phyloP scores from a whole-genome alignment of 2,888 invertebrate species.

The Galerucella pusilla region DNA sequence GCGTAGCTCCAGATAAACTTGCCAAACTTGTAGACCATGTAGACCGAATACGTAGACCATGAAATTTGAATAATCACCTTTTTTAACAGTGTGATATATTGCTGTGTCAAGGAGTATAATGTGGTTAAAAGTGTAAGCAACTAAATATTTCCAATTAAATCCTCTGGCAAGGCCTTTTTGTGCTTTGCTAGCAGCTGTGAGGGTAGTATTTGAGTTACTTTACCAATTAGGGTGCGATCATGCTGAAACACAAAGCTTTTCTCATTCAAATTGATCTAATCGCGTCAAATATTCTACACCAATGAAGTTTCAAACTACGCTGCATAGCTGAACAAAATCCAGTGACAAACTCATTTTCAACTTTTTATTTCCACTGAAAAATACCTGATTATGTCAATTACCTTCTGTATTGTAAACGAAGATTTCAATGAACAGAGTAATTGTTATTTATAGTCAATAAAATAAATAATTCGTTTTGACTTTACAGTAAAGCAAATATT shows the following conservation, averaged over 20 bases:
- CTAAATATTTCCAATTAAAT: background rate
- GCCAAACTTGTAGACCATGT: too few species aligned
- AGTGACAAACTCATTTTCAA: slow-evolving; percentile 13
- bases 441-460: background rate
- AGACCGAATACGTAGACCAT: too few species aligned
- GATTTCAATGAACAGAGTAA: too few species aligned
- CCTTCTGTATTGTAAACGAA: background rate
- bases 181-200: slow-evolving; percentile 32
- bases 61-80: too few species aligned
- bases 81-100: too few species aligned
- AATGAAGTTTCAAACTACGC: slow-evolving; percentile 18
- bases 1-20: too few species aligned
- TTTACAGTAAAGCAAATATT: background rate
- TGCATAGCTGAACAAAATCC: slow-evolving; percentile 4
- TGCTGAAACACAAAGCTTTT: slow-evolving; percentile 40
- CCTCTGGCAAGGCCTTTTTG: slow-evolving; percentile 25
- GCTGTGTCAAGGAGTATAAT: background rate
- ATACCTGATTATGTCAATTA: background rate
- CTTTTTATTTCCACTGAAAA: background rate
- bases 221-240: slow-evolving; percentile 41
- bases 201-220: slow-evolving; percentile 38
- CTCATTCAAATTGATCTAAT: slow-evolving; percentile 37
- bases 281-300: slow-evolving; percentile 27
- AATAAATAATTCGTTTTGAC: background rate
- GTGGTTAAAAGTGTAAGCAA: background rate